phyloP scores from a whole-genome alignment of 2,888 invertebrate genomes.

The Dolichopus griseipennis region DNA sequence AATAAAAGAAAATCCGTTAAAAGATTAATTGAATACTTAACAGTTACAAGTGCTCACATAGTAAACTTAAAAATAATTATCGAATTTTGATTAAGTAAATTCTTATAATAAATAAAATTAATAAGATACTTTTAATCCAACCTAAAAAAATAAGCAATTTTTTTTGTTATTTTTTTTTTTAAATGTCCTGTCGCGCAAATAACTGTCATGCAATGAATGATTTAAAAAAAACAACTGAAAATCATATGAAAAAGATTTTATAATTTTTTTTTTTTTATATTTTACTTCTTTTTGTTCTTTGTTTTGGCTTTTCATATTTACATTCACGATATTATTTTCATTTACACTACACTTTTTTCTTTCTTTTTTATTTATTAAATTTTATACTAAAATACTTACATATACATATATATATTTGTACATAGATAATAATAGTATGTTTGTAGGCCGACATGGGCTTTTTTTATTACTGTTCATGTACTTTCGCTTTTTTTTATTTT shows the following conservation, averaged over 20 bases:
- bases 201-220: background rate
- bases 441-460: slow-evolving; percentile 4
- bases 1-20: no score
- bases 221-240: background rate
- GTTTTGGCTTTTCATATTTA: background rate
- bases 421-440: background rate
- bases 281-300: background rate
- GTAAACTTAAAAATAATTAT: no score
- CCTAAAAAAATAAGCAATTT: background rate
- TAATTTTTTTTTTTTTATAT: no score
- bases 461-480: background rate
- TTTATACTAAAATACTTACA: background rate
- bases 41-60: no score
- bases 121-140: background rate
- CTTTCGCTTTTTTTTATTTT: slow-evolving; percentile 2
- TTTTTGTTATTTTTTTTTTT: background rate
- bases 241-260: background rate
- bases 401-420: background rate
- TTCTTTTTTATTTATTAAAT: background rate
- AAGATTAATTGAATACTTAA: no score
- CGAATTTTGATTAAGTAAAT: no score
- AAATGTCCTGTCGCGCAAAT: slow-evolving; percentile 4
- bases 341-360: background rate
- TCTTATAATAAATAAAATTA: no score
- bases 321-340: background rate